These are phyloP conservation scores for Chrysochloris asiatica DNA, from an alignment of 2,113 vertebrate species.

Conservation along the genomic window DNA sequence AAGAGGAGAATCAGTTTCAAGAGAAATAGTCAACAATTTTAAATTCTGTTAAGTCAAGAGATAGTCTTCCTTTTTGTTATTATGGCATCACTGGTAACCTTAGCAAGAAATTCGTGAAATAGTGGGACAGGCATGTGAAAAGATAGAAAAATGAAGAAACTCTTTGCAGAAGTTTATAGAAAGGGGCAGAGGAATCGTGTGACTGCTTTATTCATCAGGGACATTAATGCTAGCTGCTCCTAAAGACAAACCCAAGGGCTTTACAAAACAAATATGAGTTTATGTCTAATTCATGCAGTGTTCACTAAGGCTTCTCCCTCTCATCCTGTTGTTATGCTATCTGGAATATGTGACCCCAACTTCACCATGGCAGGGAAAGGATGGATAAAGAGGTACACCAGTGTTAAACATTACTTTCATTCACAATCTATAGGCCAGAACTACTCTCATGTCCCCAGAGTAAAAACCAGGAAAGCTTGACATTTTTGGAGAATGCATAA, in stretches of 20 bases:
- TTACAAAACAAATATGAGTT: background rate
- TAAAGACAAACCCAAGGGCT: background rate
- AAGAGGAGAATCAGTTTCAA: background rate
- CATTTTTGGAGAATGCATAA: background rate
- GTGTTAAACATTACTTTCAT: background rate
- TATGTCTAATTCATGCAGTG: background rate
- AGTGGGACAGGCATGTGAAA: accelerated
- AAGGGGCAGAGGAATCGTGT: background rate
- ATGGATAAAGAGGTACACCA: background rate
- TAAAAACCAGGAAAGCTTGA: background rate
- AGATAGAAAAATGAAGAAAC: slow-evolving; percentile 4
- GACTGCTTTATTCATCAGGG: background rate
- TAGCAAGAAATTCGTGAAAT: background rate
- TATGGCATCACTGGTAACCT: background rate
- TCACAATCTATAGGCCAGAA: background rate
- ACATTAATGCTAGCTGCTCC: background rate
- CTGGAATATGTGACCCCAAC: background rate
- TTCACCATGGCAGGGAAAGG: background rate
- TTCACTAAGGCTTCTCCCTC: background rate
- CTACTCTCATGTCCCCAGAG: background rate
- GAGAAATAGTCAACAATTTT: background rate
- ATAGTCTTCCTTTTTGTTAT: background rate
- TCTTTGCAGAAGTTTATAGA: background rate
- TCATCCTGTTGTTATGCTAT: background rate
- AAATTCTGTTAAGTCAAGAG: background rate